These are phyloP conservation scores for Felis chaus DNA, from an alignment of 2,113 vertebrate genomes.

Conservation along the genomic window DNA sequence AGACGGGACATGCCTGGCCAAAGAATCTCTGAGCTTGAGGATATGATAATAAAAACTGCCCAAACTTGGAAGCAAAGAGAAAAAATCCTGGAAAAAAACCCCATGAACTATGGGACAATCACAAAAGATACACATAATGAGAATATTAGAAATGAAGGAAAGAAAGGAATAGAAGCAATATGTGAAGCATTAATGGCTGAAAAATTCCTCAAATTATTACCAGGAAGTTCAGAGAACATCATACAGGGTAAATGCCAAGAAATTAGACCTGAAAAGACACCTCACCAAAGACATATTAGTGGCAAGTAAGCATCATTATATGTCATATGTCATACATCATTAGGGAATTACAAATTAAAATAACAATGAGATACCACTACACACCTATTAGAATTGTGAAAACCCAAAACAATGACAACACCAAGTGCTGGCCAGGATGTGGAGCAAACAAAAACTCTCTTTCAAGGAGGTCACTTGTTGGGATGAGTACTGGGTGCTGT, in stretches of 20 bases:
- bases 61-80: conserved; percentile 15
- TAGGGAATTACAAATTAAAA: not conserved
- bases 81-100: not conserved
- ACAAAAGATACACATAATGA: not conserved
- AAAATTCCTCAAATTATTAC: not conserved
- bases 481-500: no score
- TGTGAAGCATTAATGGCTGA: conserved; percentile 30
- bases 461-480: no score
- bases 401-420: not conserved
- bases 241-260: not conserved
- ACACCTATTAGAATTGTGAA: not conserved
- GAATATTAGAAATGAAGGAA: not conserved
- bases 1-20: not conserved
- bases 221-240: not conserved
- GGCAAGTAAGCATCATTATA: not conserved
- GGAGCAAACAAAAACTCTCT: not conserved
- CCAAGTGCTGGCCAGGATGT: not conserved
- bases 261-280: not conserved
- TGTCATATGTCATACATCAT: not conserved
- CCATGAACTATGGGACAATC: not conserved
- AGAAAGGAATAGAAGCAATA: conserved; percentile 1
- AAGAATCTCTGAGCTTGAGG: conserved; percentile 7
- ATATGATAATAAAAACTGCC: not conserved
- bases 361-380: not conserved
- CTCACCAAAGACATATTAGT: not conserved